phyloP scores from a whole-genome alignment of 2,888 invertebrate genomes.

The Eupeodes luniger region DNA sequence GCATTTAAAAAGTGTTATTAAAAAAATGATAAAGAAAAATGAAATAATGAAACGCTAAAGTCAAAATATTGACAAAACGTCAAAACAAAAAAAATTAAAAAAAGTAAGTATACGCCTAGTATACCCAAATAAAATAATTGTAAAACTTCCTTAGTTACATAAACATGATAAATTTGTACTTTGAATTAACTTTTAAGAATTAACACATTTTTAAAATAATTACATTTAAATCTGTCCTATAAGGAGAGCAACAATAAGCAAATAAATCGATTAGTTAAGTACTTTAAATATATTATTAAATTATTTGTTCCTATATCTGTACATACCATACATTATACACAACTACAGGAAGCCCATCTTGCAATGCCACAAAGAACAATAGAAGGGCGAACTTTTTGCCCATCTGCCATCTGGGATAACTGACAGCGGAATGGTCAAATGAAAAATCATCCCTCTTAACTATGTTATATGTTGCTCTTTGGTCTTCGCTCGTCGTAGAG shows the following conservation, averaged over 20 bases:
- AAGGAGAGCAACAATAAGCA: background rate
- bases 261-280: conserved; percentile 44
- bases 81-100: too few species aligned
- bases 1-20: too few species aligned
- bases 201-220: too few species aligned
- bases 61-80: too few species aligned
- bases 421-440: conserved; percentile 59
- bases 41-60: too few species aligned
- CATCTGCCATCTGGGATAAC: conserved; percentile 65
- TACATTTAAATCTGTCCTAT: background rate
- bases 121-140: too few species aligned
- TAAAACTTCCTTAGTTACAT: too few species aligned
- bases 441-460: conserved; percentile 69
- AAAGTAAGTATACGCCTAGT: too few species aligned
- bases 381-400: conserved; percentile 55
- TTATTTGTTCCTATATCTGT: conserved; percentile 9
- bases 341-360: conserved; percentile 37
- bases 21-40: too few species aligned
- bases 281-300: conserved; percentile 47
- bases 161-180: too few species aligned
- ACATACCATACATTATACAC: too few species aligned
- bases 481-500: conserved; percentile 1
- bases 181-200: too few species aligned
- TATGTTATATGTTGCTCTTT: background rate
- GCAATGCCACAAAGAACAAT: conserved; percentile 42